phyloP scores from a whole-genome alignment of 2,797 vertebrate genomes.

The Epinephelus coioides region DNA sequence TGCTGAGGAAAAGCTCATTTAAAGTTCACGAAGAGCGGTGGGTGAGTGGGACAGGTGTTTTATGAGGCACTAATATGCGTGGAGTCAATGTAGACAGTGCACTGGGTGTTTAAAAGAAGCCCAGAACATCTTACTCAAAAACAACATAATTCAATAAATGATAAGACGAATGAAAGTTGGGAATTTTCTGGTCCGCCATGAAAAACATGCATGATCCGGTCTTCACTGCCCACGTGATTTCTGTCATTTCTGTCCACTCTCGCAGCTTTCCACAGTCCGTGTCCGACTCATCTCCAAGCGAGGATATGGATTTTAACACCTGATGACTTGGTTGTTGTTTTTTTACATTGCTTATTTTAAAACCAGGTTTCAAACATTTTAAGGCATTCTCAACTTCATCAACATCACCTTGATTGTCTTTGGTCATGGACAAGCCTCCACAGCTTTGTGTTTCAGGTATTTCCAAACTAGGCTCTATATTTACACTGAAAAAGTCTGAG shows the following conservation, averaged over 20 bases:
- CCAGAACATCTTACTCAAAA: conserved; percentile 34
- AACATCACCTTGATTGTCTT: conserved; percentile 83
- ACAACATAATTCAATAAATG: conserved; percentile 44
- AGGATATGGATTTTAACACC: conserved; percentile 32
- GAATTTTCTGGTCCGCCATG: conserved; percentile 48
- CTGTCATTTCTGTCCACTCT: conserved; percentile 14
- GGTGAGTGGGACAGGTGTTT: conserved; percentile 2
- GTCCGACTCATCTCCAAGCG: conserved; percentile 23
- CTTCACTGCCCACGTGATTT: conserved; percentile 27
- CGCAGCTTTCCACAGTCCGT: conserved; percentile 24
- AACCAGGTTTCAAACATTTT: conserved; percentile 70
- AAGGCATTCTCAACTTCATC: conserved; percentile 81
- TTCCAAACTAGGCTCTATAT: conserved; percentile 73
- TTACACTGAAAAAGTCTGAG: conserved; percentile 66
- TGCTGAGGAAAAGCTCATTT: not conserved
- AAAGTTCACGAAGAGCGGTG: not conserved
- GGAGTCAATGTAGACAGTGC: not conserved
- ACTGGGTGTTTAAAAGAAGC: conserved; percentile 13
- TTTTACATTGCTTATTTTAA: conserved; percentile 60
- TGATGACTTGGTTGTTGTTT: conserved; percentile 16
- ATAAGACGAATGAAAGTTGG: conserved; percentile 26
- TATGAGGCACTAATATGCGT: conserved; percentile 61
- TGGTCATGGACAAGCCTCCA: conserved; percentile 82
- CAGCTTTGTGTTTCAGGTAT: conserved; percentile 70
- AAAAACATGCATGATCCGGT: conserved; percentile 49